Base-by-base conservation (phyloP, 2,797 vertebrate genomes). In the Tokudaia tokunoshimensis region DNA sequence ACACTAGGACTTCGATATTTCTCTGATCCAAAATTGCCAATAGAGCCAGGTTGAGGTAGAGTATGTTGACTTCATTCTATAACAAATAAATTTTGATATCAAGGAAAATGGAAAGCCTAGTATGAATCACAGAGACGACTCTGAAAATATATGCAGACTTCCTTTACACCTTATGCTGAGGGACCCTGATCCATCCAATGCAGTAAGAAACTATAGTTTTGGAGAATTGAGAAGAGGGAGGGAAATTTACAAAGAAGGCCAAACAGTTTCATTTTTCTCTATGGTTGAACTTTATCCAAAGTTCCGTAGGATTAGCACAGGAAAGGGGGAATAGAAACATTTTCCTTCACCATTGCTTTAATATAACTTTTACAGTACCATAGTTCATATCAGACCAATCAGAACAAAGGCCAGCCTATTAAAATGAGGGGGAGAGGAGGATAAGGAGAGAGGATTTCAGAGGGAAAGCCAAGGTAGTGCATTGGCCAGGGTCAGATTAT, bases 401-500 rank as follows among this genome's bases (percentile, higher is more conserved):
- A 93, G 8, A 96, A 72, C 72, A 94, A 95, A 94, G 47, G 22
- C 50, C 89, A 89, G 67, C 9, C 52, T 94, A 65, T 90, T 89
- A 93, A 96, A 97, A 95, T 81, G 34, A 92, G 29, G 6, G 41
- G 85, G 52, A 76, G n/a, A 87, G 91, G 59, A 74, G 11, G 44
- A 83, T 72, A 95, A 76, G 8, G 67, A 24, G 65, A 37, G 95
- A 57, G 34, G 87, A 92, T 96, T 95, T 82, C 92, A 97, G 95
- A 95, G 34, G 34, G 65, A 95, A 94, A 90, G 75, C 89, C 70
- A 57, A 91, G 87, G 91, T 44, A 91, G 22, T 52, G 41, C 15
- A 84, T 8, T 81, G 70, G 41, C 83, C 87, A 75, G 96, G 94
- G 96, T 96, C 96, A 96, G 87, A 96, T 67, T 94, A 80, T 96